These are phyloP conservation scores for Sinotaia quadrata DNA, from an alignment of 2,888 invertebrate species.

Conservation along the genomic window DNA sequence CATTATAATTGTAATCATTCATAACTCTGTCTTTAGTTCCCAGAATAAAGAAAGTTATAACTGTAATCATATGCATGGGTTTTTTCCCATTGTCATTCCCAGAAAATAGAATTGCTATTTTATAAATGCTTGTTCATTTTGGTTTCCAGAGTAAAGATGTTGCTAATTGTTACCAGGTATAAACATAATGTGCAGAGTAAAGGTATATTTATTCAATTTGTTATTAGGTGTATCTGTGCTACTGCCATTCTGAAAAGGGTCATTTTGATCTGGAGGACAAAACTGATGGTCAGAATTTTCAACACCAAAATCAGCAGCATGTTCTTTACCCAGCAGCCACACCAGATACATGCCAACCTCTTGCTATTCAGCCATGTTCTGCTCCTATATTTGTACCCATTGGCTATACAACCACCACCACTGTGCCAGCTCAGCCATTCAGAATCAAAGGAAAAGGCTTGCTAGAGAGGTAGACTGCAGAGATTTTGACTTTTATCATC, in stretches of 20 bases:
- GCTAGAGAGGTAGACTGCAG: slow-evolving; percentile 66
- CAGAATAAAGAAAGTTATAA: no score
- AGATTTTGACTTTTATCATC: no score
- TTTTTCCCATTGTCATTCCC: no score
- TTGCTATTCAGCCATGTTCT: slow-evolving; percentile 59
- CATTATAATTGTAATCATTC: no score
- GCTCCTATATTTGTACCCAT: slow-evolving; percentile 51
- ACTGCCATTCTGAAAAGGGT: slow-evolving; percentile 47
- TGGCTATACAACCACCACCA: slow-evolving; percentile 52
- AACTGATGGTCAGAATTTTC: slow-evolving; percentile 35
- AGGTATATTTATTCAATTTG: no score
- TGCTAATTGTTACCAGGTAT: no score
- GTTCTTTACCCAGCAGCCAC: slow-evolving; percentile 61
- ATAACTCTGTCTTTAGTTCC: no score
- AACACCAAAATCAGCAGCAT: slow-evolving; percentile 42
- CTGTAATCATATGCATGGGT: no score
- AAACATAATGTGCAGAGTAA: no score
- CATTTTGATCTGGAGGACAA: slow-evolving; percentile 34
- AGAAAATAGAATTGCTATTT: no score
- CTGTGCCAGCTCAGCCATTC: slow-evolving; percentile 60
- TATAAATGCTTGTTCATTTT: no score
- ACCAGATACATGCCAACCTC: slow-evolving; percentile 57
- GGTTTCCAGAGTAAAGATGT: no score
- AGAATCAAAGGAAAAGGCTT: slow-evolving; percentile 62
- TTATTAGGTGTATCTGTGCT: slow-evolving; percentile 53